These are phyloP conservation scores for Channallabes apus DNA, from an alignment of 2,797 vertebrate genomes.

Conservation along the genomic window DNA sequence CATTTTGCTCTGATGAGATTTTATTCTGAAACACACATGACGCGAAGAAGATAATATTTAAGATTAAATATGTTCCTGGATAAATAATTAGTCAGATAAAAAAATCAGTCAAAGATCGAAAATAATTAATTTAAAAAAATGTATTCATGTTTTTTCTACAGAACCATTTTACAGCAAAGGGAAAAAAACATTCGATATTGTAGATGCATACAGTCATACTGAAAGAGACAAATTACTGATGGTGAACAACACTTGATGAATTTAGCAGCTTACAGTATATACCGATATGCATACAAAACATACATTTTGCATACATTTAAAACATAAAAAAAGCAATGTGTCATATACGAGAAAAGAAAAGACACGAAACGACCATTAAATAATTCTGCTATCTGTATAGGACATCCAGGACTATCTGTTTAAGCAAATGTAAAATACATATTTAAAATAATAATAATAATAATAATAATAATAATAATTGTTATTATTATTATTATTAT, in stretches of 20 bases:
- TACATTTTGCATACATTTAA: too few relatives aligned
- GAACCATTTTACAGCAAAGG: not conserved
- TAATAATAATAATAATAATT: not conserved
- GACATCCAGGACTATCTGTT: too few relatives aligned
- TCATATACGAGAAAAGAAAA: not conserved
- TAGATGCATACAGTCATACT: not conserved
- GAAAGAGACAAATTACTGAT: not conserved
- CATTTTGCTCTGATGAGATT: not conserved
- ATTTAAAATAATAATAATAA: not conserved
- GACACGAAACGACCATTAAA: not conserved
- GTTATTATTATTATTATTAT: too few relatives aligned
- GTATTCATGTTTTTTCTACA: slow-evolving; percentile 5
- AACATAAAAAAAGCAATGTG: not conserved
- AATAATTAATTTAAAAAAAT: too few relatives aligned
- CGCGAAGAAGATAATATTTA: not conserved
- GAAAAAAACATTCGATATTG: not conserved
- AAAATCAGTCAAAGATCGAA: not conserved
- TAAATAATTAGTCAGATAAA: slow-evolving; percentile 14
- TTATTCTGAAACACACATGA: not conserved
- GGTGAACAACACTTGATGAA: not conserved
- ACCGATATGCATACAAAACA: not conserved
- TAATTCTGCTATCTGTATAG: not conserved
- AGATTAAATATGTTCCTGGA: not conserved
- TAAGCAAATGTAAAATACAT: not conserved
- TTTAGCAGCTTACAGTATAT: not conserved